These are phyloP conservation scores for Anastatus disparis DNA, from an alignment of 1,140 invertebrate genomes.

Conservation along the genomic window DNA sequence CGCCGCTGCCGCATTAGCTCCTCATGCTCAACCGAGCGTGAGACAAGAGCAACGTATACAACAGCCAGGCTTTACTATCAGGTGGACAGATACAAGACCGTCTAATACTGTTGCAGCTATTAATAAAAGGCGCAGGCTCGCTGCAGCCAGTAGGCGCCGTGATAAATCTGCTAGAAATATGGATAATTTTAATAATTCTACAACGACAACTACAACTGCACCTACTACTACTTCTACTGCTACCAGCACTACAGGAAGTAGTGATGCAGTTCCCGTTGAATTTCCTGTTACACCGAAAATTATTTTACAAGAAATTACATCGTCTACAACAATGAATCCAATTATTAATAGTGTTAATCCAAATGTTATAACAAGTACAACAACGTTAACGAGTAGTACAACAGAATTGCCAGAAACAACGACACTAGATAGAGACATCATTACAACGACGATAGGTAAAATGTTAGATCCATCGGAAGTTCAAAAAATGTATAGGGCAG, in stretches of 20 bases:
- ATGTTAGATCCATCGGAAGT: constrained; percentile 59
- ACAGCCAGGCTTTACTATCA: constrained; percentile 40
- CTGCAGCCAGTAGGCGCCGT: constrained; percentile 18
- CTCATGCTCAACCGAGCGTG: constrained; percentile 44
- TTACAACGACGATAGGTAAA: constrained; percentile 21
- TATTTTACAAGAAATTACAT: no score
- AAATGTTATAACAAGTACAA: not conserved
- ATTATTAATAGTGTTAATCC: constrained; percentile 23
- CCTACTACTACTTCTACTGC: constrained; percentile 34
- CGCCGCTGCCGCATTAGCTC: constrained; percentile 39
- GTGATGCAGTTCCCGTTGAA: constrained; percentile 18
- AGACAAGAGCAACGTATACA: constrained; percentile 43
- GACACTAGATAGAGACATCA: not conserved
- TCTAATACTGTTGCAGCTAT: constrained; percentile 29
- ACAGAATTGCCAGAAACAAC: constrained; percentile 19
- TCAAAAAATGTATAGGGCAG: constrained; percentile 58
- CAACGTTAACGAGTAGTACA: not conserved
- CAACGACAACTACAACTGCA: constrained; percentile 1
- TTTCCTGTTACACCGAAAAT: constrained; percentile 55
- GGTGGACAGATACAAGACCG: constrained; percentile 44
- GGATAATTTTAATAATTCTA: not conserved
- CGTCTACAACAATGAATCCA: not conserved
- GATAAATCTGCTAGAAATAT: constrained; percentile 41
- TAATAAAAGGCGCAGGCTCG: constrained; percentile 34
- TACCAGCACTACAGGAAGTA: constrained; percentile 8